Base-by-base conservation (phyloP, 2,797 vertebrate species). In the Lerista edwardsae region DNA sequence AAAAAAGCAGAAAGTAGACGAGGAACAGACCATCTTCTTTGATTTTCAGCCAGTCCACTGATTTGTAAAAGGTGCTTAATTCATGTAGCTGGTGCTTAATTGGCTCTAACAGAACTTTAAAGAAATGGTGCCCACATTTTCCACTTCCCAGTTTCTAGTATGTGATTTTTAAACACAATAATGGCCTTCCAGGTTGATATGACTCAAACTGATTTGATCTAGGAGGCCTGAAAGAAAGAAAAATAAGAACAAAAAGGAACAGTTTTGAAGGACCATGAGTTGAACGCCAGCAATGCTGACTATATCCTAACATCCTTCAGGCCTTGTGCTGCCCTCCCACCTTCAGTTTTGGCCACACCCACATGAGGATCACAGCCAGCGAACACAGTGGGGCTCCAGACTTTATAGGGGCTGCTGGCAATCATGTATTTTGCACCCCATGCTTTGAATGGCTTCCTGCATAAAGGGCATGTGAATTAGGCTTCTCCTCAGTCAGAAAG, bases 131-230 rank as follows among this genome's bases (percentile, higher is more conserved):
- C 68, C 0, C 55, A 25, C 19, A 51, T 76, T 76, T 84, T 64
- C 31, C 31, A 39, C 57, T 81, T 29, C 39, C 85, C 39, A 82
- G 4, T 29, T 11, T 61, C 83, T 71, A 65, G 80, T 76, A 75
- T 57, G 79, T 83, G 61, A 47, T 86, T 87, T 74, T 31, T 86
- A 85, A 87, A 55, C 72, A 59, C 82, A 72, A 62, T 36, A 80
- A 19, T 73, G 57, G 39, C 41, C n/a, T 62, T n/a, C 19, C 27
- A 29, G 5, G 10, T 62, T 81, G 36, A 85, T 75, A 69, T 25
- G 61, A 75, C 9, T 25, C 64, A 29, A 17, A 47, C 55, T 29
- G 27, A 76, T 76, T 4, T 47, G 36, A 80, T 80, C 41, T 47
- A 34, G 59, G 36, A 69, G 34, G 41, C 15, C 12, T 27, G 41